Conservation (phyloP, 2,888 invertebrate genomes). For the Ceraclea dissimilis region DNA sequence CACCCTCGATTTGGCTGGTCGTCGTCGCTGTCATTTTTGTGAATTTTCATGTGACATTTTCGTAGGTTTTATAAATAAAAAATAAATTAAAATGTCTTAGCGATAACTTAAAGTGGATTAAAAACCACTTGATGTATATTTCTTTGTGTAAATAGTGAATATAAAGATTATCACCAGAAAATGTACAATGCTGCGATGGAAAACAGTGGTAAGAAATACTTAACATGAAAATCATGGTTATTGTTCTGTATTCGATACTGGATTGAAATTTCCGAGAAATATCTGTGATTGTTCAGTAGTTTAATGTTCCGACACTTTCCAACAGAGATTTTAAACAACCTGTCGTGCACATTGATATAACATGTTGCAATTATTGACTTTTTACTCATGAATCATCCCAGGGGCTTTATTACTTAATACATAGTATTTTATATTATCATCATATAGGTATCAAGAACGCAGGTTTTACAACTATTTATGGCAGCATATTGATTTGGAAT, state of each 20-base stretch:
- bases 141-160: background rate
- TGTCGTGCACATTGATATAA: no score
- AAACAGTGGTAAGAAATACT: slow-evolving; percentile 19
- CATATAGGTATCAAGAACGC: no score
- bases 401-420: no score
- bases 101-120: slow-evolving; percentile 18
- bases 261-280: no score
- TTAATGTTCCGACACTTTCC: no score
- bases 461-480: no score
- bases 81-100: slow-evolving; percentile 22
- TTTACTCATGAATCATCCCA: no score
- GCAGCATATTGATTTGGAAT: no score
- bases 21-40: background rate
- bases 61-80: background rate
- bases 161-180: slow-evolving; percentile 5
- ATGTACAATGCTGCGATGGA: slow-evolving; percentile 23
- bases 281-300: no score
- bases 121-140: slow-evolving; percentile 18
- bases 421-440: no score
- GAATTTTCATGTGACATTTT: slow-evolving; percentile 1
- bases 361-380: no score
- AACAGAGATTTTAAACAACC: no score
- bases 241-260: background rate
- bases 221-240: background rate
- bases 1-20: background rate